A percentile compares a stretch with the other conserved stretches of the same genome.
Conservation (phyloP, 1,140 invertebrate species). For the Choristoneura fumiferana region DNA sequence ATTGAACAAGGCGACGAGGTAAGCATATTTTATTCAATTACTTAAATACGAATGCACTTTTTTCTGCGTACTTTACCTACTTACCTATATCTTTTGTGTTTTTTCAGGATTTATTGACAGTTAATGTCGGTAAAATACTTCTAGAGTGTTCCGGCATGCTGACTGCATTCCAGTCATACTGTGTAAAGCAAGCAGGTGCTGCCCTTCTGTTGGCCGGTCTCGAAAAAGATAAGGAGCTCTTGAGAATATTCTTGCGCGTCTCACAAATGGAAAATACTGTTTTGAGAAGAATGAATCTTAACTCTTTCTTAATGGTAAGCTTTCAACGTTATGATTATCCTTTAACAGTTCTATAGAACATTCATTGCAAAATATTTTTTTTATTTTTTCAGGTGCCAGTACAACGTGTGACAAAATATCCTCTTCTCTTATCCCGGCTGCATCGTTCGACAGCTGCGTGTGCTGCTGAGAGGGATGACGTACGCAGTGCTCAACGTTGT, state of each 20-base stretch:
- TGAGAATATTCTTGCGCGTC: conserved; percentile 95
- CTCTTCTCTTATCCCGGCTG: conserved; percentile 92
- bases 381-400: conserved; percentile 85
- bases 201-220: conserved; percentile 92
- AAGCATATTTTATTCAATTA: conserved; percentile 20
- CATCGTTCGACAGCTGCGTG: conserved; percentile 93
- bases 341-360: background rate
- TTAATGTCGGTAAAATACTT: conserved; percentile 95
- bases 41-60: too few relatives aligned
- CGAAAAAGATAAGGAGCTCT: conserved; percentile 96
- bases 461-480: conserved; percentile 86
- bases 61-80: too few relatives aligned
- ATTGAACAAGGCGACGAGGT: conserved; percentile 85
- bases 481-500: conserved; percentile 92
- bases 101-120: conserved; percentile 89
- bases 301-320: conserved; percentile 96
- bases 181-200: conserved; percentile 93
- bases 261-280: conserved; percentile 98
- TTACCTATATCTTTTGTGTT: too few relatives aligned
- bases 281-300: conserved; percentile 95
- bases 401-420: conserved; percentile 95
- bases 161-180: conserved; percentile 96
- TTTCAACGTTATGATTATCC: background rate
- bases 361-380: conserved; percentile 19
- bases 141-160: conserved; percentile 95